Evolutionary conservation across 1,140 invertebrate species (phyloP), one percentile per base, ranked within the genome.

Genomic region (Drosophila virilis): DNA sequence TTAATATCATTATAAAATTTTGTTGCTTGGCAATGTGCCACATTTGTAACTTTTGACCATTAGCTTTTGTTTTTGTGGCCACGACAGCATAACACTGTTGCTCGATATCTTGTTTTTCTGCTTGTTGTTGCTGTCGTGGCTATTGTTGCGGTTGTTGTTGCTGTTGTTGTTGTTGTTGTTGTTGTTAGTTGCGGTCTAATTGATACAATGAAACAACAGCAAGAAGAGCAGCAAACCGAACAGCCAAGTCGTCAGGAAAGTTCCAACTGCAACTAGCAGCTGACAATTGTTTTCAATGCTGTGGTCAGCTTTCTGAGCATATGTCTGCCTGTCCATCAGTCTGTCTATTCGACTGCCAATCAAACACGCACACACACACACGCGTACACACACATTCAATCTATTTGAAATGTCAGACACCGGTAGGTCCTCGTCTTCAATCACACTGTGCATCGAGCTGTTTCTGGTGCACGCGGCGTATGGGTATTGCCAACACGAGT

Each of bases 261-360:
- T 77, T 89, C 61, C 73, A 77, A 84, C 68, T 89, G 84, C 69
- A 88, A 52, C 73, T 65, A 82, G 78, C 72, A 83, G 58, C 67
- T 89, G 80, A 88, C 84, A 89, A 89, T 88, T 80, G 84, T 88
- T 89, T 83, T 84, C 80, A 69, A 79, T 89, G 70, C 72, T 89
- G 81, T 61, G 84, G 84, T 88, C 84, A 88, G 68, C 38, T 61
- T 33, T 59, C 54, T 43, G 45, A 42, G 45, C 54, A 38, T 42
- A 15, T 46, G 46, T 59, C 59, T 59, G 43, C 52, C 9, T 48
- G 45, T 62, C 33, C 52, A 28, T 40, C 40, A 51, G 37, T 52
- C 60, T 42, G 48, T 64, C 42, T n/a, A 50, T 8, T 38, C 15
- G 62, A 3, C 55, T 43, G 35, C 9, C 65, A 58, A 50, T 45